These are phyloP conservation scores for Leptopilina syphax DNA, from an alignment of 2,888 invertebrate genomes.

Conservation along the genomic window DNA sequence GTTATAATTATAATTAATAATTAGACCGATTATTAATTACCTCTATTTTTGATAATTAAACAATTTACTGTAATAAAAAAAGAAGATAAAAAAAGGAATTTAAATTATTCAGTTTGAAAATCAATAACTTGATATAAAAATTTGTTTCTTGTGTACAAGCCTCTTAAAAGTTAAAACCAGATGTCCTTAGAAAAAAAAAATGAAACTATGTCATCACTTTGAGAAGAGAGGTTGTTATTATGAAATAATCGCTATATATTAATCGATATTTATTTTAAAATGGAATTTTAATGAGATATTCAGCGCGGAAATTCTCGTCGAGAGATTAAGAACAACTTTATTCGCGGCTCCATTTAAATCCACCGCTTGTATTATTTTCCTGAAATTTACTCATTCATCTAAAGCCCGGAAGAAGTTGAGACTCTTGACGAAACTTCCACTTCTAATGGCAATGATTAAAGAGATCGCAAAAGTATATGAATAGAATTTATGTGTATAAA, in stretches of 20 bases:
- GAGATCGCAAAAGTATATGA: constrained; percentile 1
- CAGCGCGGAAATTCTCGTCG: not conserved
- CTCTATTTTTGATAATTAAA: too few relatives aligned
- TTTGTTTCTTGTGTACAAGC: not conserved
- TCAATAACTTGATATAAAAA: not conserved
- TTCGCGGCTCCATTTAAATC: constrained; percentile 10
- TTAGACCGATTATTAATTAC: too few relatives aligned
- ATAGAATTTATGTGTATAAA: constrained; percentile 3
- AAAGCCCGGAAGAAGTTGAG: constrained; percentile 9
- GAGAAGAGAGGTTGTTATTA: not conserved
- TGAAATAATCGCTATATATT: constrained; percentile 20
- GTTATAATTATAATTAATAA: too few relatives aligned
- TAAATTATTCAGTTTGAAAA: not conserved
- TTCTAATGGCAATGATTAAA: not conserved
- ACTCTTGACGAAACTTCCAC: not conserved
- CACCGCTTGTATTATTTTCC: constrained; percentile 7
- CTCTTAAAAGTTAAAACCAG: constrained; percentile 7
- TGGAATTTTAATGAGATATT: constrained; percentile 32
- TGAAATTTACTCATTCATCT: not conserved
- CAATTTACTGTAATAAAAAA: not conserved
- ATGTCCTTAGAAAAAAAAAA: constrained; percentile 11
- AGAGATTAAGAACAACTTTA: constrained; percentile 12
- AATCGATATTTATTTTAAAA: constrained; percentile 10
- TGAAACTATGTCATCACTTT: constrained; percentile 16
- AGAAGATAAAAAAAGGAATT: not conserved